These are phyloP conservation scores for Pseudomyrmex flavicornis DNA, from an alignment of 1,140 invertebrate genomes.

Conservation along the genomic window DNA sequence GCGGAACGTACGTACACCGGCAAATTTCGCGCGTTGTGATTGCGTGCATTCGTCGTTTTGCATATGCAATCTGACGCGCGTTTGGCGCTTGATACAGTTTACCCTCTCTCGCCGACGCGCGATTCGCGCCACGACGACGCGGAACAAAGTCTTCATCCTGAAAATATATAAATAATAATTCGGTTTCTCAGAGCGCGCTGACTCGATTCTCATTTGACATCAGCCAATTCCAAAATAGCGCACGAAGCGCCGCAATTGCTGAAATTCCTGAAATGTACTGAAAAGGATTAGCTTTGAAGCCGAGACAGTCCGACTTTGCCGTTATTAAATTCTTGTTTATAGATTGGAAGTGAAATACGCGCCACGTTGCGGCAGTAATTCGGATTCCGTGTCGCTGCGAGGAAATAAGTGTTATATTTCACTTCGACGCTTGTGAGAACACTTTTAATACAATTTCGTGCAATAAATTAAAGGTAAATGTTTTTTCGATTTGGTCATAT, in stretches of 20 bases:
- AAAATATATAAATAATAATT: conserved; percentile 18
- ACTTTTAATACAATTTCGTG: too few species aligned
- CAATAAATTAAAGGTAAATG: too few species aligned
- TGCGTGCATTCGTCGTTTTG: conserved; percentile 36
- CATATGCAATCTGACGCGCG: conserved; percentile 13
- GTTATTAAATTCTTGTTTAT: conserved; percentile 61
- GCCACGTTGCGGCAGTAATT: neutral
- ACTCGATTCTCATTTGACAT: conserved; percentile 28
- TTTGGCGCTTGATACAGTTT: conserved; percentile 32
- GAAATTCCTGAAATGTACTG: conserved; percentile 57
- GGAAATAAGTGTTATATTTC: too few species aligned
- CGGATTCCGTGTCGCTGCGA: neutral
- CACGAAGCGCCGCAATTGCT: conserved; percentile 25
- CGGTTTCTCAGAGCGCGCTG: neutral
- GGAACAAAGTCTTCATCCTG: conserved; percentile 2
- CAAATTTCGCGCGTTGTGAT: conserved; percentile 35
- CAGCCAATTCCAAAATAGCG: conserved; percentile 20
- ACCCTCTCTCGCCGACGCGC: conserved; percentile 20
- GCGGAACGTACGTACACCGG: conserved; percentile 3
- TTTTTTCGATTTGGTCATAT: too few species aligned
- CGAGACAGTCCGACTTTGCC: conserved; percentile 14
- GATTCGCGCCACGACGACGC: neutral
- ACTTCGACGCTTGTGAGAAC: too few species aligned
- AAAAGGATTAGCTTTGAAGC: conserved; percentile 44
- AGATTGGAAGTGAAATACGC: conserved; percentile 31